Percentiles rank a stretch among this genome's conserved stretches.
Evolutionary conservation across 2,113 vertebrate genomes (phyloP).

Genomic region (Lophius piscatorius): DNA sequence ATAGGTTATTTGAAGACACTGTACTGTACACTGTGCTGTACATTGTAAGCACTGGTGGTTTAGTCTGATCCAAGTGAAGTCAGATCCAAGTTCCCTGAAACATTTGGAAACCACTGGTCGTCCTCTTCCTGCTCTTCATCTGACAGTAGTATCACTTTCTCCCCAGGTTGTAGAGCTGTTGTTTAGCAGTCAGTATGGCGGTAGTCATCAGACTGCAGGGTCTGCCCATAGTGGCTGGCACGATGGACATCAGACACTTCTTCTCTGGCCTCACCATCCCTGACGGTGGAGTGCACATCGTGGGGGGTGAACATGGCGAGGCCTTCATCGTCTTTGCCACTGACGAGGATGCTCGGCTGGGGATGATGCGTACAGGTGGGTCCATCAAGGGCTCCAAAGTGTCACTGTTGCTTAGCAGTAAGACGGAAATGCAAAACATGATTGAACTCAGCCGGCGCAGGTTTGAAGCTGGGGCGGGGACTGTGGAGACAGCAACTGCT

Average conservation of each 20-base stretch:
- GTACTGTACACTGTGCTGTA: too few species aligned
- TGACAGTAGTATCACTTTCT: constrained; percentile 97
- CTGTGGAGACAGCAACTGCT: constrained; percentile 84
- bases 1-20: too few species aligned
- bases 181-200: constrained; percentile 98
- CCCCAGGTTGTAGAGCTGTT: constrained; percentile 94
- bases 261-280: constrained; percentile 99
- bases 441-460: constrained; percentile 98
- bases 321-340: constrained; percentile 99
- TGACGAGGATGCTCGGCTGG: constrained; percentile 99
- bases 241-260: constrained; percentile 99
- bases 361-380: constrained; percentile 99
- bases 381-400: constrained; percentile 98
- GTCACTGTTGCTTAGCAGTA: constrained; percentile 97
- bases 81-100: constrained; percentile 7
- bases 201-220: constrained; percentile 99
- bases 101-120: constrained; percentile 62
- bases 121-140: constrained; percentile 73
- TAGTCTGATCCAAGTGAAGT: too few species aligned
- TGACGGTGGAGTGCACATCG: constrained; percentile 99
- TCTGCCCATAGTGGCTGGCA: constrained; percentile 99
- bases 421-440: constrained; percentile 99
- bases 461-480: constrained; percentile 88
- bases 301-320: constrained; percentile 99
- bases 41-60: too few species aligned